These are phyloP conservation scores for Brachionus plicatilis DNA, from an alignment of 1,140 invertebrate species.

Conservation along the genomic window DNA sequence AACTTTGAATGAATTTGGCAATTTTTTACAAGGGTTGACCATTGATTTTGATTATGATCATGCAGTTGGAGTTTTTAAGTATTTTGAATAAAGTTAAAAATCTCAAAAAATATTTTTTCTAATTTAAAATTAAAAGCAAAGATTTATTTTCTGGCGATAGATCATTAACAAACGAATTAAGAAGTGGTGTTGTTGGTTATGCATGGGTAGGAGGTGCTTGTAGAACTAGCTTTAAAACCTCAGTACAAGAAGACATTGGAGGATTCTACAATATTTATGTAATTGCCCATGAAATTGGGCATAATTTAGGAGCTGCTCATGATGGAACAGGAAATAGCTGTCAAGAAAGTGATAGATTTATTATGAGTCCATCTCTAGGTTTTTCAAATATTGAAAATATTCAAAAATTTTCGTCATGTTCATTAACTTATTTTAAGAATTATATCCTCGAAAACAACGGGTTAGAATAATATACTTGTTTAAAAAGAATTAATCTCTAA, in stretches of 20 bases:
- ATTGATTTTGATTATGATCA: constrained; percentile 1
- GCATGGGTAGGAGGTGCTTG: neutral
- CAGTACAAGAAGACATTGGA: neutral
- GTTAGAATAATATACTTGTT: too few species aligned
- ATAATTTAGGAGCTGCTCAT: constrained; percentile 1
- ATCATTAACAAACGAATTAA: neutral
- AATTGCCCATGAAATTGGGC: constrained; percentile 20
- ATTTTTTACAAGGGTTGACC: neutral
- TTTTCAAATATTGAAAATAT: constrained; percentile 25
- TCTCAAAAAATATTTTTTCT: neutral
- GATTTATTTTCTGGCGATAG: neutral
- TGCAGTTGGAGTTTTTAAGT: constrained; percentile 28
- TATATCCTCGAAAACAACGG: neutral
- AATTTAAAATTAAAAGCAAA: constrained; percentile 12
- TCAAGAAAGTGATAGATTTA: neutral
- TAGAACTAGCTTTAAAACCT: neutral
- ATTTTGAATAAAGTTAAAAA: neutral
- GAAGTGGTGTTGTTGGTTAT: neutral
- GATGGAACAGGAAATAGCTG: neutral
- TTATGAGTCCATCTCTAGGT: neutral
- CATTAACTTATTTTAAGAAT: constrained; percentile 5
- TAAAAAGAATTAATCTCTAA: too few species aligned
- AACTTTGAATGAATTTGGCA: neutral
- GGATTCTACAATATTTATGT: neutral
- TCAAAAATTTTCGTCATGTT: neutral